Conservation (phyloP, 2,797 vertebrate species). For the Aquila chrysaetos region DNA sequence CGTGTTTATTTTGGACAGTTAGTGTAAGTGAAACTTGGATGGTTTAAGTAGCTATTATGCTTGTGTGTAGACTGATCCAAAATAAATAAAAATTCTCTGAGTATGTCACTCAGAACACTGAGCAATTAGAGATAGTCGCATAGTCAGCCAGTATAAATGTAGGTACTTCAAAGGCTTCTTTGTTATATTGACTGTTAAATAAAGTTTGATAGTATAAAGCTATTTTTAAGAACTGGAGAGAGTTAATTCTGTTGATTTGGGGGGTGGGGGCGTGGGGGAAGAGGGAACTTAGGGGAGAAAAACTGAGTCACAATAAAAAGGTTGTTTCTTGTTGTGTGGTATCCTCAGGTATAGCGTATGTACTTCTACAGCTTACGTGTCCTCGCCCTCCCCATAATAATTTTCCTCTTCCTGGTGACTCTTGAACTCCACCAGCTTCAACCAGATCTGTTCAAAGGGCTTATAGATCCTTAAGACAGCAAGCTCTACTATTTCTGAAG, state of each 20-base stretch:
- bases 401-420: background rate
- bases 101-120: background rate
- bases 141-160: background rate
- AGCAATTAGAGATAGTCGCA: background rate
- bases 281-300: background rate
- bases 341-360: background rate
- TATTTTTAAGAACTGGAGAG: background rate
- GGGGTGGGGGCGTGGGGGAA: background rate
- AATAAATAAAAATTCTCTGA: constrained; percentile 29
- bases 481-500: background rate
- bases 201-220: background rate
- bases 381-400: background rate
- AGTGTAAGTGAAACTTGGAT: background rate
- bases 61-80: background rate
- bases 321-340: background rate
- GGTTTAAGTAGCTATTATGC: background rate
- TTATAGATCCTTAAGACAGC: background rate
- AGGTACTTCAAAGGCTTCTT: background rate
- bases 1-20: background rate
- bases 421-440: background rate
- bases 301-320: background rate
- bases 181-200: background rate
- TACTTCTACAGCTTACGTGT: background rate
- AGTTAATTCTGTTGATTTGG: background rate
- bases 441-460: background rate